Percentiles rank a stretch among this genome's conserved stretches.
These are phyloP conservation scores for Gopherus evgoodei DNA, from an alignment of 2,113 vertebrate genomes.

Conservation along the genomic window DNA sequence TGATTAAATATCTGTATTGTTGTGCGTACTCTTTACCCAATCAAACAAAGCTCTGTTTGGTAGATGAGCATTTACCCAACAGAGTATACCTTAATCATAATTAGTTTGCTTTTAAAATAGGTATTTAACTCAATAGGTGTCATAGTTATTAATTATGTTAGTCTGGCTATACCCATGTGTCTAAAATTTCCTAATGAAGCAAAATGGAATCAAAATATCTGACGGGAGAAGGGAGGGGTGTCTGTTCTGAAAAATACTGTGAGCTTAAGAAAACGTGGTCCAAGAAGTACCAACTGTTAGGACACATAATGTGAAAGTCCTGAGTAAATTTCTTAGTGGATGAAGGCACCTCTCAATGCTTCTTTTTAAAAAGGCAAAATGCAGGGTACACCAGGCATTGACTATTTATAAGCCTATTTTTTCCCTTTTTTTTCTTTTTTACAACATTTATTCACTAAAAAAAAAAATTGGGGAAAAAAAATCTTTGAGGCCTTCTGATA, in stretches of 20 bases:
- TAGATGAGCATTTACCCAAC: neutral
- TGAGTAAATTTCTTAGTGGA: neutral
- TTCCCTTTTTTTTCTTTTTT: neutral
- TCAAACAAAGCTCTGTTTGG: neutral
- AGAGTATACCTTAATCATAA: neutral
- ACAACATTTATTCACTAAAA: neutral
- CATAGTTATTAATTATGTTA: neutral
- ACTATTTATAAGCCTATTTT: accelerated
- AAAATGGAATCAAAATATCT: neutral
- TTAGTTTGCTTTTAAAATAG: neutral
- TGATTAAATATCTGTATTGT: neutral
- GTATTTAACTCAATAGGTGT: neutral
- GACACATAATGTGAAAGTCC: neutral
- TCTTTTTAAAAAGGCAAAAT: neutral
- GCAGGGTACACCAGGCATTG: neutral
- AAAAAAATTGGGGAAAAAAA: neutral
- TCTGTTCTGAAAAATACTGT: neutral
- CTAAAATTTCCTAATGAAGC: neutral
- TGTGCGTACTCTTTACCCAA: neutral
- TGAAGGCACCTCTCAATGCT: neutral
- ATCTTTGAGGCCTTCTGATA: neutral
- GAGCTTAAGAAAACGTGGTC: neutral
- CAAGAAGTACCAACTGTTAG: neutral
- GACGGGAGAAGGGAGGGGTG: neutral
- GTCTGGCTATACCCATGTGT: neutral